These are phyloP conservation scores for Synergus itoensis DNA, from an alignment of 2,888 invertebrate species.

Conservation along the genomic window DNA sequence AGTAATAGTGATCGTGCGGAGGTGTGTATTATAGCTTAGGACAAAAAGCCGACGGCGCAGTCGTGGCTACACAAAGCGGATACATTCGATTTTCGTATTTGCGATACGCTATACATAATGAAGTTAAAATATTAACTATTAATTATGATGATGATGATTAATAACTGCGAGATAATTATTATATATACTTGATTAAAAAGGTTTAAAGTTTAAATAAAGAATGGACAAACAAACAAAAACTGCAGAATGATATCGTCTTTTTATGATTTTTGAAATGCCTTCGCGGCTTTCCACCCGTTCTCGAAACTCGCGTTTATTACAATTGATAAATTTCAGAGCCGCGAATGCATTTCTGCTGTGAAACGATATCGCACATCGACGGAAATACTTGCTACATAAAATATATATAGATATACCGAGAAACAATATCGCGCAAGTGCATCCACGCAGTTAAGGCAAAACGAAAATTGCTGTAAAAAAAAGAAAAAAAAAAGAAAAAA, in stretches of 20 bases:
- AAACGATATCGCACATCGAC: conserved; percentile 31
- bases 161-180: conserved; percentile 70
- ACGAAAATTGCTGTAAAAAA: conserved; percentile 44
- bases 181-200: conserved; percentile 73
- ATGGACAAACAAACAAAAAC: conserved; percentile 59
- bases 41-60: conserved; percentile 43
- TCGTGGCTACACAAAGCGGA: conserved; percentile 46
- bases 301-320: conserved; percentile 40
- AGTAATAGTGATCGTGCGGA: conserved; percentile 54
- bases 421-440: conserved; percentile 1
- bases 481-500: conserved; percentile 41
- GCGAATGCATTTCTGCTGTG: conserved; percentile 24
- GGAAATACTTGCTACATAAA: conserved; percentile 35
- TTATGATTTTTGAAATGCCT: conserved; percentile 61
- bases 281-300: conserved; percentile 55
- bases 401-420: conserved; percentile 41
- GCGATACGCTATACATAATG: conserved; percentile 73
- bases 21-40: conserved; percentile 70
- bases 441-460: conserved; percentile 46
- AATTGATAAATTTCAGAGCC: conserved; percentile 26
- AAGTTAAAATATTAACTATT: conserved; percentile 70
- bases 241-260: conserved; percentile 65
- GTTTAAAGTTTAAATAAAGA: conserved; percentile 74
- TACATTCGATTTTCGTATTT: conserved; percentile 64
- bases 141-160: conserved; percentile 70